These are phyloP conservation scores for Chromobotia macracanthus DNA, from an alignment of 2,797 vertebrate species.

Conservation along the genomic window DNA sequence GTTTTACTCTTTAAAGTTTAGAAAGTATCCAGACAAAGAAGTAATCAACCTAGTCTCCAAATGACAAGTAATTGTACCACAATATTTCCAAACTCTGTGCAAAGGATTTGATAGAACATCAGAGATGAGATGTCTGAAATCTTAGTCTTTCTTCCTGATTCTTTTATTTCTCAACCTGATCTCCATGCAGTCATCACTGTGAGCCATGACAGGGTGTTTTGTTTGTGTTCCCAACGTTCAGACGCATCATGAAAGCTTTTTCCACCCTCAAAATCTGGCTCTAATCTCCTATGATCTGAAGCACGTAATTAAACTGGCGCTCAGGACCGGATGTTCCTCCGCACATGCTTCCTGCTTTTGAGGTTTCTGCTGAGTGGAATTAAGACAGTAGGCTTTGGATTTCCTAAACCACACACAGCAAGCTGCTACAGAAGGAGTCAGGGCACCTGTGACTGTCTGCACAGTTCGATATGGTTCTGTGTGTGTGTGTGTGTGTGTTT, in stretches of 20 bases:
- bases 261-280: conserved; percentile 2
- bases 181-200: background rate
- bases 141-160: too few relatives aligned
- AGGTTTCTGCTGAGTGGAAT: conserved; percentile 14
- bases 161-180: background rate
- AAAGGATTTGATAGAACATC: too few relatives aligned
- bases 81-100: too few relatives aligned
- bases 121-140: too few relatives aligned
- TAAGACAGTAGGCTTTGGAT: conserved; percentile 19
- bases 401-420: conserved; percentile 29
- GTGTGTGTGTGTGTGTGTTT: background rate
- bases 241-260: conserved; percentile 18
- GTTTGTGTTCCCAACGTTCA: conserved; percentile 29
- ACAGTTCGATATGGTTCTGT: background rate
- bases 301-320: conserved; percentile 43
- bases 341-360: conserved; percentile 39
- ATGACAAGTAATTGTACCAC: too few relatives aligned
- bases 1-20: too few relatives aligned
- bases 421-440: conserved; percentile 10
- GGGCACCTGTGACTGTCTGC: background rate
- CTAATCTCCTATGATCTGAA: conserved; percentile 21
- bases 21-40: too few relatives aligned
- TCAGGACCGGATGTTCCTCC: conserved; percentile 5
- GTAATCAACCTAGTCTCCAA: too few relatives aligned
- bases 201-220: background rate